Evolutionary conservation across 2,113 vertebrate genomes (phyloP).

Genomic region (Caranx ignobilis): DNA sequence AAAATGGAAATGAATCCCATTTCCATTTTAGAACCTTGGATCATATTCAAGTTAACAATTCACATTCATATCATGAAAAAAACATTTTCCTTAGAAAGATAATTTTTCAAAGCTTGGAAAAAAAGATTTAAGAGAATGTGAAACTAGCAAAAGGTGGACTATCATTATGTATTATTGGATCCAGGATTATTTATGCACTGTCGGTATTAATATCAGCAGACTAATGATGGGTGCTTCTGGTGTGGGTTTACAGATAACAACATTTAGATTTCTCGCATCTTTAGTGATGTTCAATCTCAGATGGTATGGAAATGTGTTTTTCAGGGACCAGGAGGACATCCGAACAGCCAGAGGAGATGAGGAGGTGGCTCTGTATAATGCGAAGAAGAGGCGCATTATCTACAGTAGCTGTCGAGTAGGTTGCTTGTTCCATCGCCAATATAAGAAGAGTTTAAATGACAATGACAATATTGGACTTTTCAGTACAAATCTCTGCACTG

Average conservation of each 20-base stretch:
- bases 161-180: not conserved
- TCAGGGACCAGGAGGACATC: constrained; percentile 89
- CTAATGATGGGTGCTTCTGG: not conserved
- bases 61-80: not conserved
- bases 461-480: not conserved
- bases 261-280: not conserved
- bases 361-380: constrained; percentile 88
- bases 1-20: too few relatives aligned
- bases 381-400: constrained; percentile 87
- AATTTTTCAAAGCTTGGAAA: not conserved
- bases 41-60: not conserved
- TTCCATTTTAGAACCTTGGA: too few relatives aligned
- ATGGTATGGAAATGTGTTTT: constrained; percentile 16
- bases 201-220: not conserved
- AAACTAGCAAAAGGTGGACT: not conserved
- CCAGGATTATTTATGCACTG: not conserved
- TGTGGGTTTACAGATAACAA: not conserved
- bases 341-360: constrained; percentile 92
- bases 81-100: too few relatives aligned
- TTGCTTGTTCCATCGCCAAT: not conserved
- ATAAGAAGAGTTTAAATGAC: not conserved
- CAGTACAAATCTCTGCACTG: not conserved
- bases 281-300: not conserved
- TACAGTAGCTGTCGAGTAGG: constrained; percentile 83
- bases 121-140: not conserved